Evolutionary conservation across 2,888 invertebrate species (phyloP).

Genomic region (Philopedon plagiatum): DNA sequence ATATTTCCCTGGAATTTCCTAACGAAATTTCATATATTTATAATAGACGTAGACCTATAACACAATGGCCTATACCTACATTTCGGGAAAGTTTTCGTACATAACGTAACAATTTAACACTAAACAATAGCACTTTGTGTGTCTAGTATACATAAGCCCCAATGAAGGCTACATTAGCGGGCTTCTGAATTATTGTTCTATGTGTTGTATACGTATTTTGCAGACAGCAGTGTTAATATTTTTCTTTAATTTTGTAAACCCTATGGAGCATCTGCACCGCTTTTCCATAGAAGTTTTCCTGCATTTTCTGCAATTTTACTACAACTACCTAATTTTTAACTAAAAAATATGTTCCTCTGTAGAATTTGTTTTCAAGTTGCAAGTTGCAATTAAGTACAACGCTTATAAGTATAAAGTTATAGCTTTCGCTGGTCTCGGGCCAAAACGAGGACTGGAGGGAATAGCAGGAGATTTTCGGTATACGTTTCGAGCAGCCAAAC

Average conservation of each 20-base stretch:
- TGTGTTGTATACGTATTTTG: no score
- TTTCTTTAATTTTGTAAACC: no score
- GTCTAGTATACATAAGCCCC: background rate
- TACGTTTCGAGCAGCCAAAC: conserved; percentile 11
- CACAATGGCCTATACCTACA: background rate
- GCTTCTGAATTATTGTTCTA: background rate
- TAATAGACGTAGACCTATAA: no score
- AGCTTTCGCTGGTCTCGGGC: background rate
- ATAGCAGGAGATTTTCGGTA: conserved; percentile 23
- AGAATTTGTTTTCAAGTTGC: background rate
- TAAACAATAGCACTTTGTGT: background rate
- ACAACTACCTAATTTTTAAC: no score
- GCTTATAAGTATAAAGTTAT: background rate
- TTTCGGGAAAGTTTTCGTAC: conserved; percentile 6
- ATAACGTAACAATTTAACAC: background rate
- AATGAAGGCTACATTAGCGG: background rate
- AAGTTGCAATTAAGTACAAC: background rate
- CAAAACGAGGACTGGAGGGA: conserved; percentile 3
- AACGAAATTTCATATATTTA: no score
- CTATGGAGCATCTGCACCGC: no score
- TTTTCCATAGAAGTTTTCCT: no score
- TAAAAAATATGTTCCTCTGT: no score
- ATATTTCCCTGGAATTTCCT: no score
- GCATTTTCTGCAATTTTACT: no score
- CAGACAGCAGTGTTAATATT: no score